Evolutionary conservation across 1,140 invertebrate genomes (phyloP).

Genomic region (Sarcophaga peregrina): DNA sequence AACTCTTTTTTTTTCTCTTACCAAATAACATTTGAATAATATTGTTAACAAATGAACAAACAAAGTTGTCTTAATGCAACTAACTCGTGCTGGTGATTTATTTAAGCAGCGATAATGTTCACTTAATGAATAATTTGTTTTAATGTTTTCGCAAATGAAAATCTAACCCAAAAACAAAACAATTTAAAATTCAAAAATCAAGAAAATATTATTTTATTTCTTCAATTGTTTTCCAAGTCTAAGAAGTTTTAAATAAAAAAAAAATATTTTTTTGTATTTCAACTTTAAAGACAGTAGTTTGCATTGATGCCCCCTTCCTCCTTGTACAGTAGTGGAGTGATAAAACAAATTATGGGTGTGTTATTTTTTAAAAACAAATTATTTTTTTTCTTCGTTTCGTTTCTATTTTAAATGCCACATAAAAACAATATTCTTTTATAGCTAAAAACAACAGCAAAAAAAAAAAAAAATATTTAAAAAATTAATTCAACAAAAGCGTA

Average conservation of each 20-base stretch:
- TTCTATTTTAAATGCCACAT: not conserved
- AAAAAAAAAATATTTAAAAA: too few species aligned
- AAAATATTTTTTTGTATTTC: too few species aligned
- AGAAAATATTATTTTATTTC: not conserved
- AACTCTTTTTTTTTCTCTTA: not conserved
- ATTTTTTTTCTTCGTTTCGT: not conserved
- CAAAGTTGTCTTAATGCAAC: not conserved
- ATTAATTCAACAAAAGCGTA: too few species aligned
- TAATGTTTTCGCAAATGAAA: constrained; percentile 17
- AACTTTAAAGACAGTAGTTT: too few species aligned
- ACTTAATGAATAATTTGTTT: constrained; percentile 41
- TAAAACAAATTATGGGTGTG: not conserved
- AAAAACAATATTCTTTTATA: not conserved
- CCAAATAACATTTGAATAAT: not conserved
- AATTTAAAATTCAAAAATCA: not conserved
- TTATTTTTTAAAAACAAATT: not conserved
- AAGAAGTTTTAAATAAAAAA: too few species aligned
- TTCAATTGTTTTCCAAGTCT: not conserved
- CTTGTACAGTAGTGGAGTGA: too few species aligned
- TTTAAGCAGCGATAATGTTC: constrained; percentile 28
- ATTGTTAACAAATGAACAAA: not conserved
- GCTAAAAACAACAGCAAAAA: too few species aligned
- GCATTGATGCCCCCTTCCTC: too few species aligned
- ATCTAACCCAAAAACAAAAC: not conserved
- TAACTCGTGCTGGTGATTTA: constrained; percentile 38